Percentiles rank a stretch among this genome's conserved stretches.
Evolutionary conservation across 2,797 vertebrate genomes (phyloP).

Genomic region (Falco cherrug): DNA sequence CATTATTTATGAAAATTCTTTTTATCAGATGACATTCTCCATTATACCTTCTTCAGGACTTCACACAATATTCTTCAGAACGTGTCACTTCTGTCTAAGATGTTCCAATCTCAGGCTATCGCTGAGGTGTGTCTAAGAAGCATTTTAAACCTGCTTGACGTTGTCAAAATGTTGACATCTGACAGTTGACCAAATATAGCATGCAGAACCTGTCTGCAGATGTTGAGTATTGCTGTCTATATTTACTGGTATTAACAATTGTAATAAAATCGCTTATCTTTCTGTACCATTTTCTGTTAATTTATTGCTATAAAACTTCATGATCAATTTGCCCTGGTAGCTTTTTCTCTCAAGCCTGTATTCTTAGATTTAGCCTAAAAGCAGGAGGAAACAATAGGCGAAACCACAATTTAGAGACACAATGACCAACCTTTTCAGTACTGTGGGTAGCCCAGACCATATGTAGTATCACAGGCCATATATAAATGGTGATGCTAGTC

Average conservation of each 20-base stretch:
- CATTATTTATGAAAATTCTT: neutral
- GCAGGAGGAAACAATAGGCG: neutral
- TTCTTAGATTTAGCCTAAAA: neutral
- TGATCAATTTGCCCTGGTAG: neutral
- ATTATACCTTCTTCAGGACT: neutral
- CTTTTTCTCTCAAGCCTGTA: neutral
- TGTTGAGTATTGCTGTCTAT: neutral
- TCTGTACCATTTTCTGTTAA: neutral
- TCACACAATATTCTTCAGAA: neutral
- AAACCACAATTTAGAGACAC: neutral
- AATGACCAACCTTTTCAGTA: neutral
- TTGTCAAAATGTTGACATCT: neutral
- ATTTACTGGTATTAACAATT: neutral
- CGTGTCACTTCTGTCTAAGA: neutral
- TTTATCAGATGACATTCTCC: neutral
- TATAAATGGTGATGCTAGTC: neutral
- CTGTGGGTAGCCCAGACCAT: neutral
- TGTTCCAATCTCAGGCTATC: neutral
- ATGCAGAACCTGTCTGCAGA: neutral
- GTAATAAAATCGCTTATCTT: neutral
- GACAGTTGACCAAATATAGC: neutral
- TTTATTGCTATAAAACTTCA: neutral
- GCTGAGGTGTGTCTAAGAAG: neutral
- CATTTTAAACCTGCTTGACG: neutral
- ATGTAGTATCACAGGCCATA: neutral